Conservation (phyloP, 2,797 vertebrate species). For the Cephalopachus bancanus region DNA sequence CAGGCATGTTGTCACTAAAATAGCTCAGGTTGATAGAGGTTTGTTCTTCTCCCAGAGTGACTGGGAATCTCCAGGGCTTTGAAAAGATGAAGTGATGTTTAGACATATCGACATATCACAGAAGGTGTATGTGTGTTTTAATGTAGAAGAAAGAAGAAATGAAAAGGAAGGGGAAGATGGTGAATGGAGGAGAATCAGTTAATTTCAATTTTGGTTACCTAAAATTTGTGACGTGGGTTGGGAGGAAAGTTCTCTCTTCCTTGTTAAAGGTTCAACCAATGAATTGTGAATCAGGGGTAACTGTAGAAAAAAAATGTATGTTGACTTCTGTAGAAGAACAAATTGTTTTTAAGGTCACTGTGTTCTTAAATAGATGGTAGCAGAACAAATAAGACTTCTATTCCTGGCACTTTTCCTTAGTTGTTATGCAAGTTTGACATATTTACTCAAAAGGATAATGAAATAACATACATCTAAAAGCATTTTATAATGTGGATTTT, state of each 20-base stretch:
- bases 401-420: not conserved
- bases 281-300: too few relatives aligned
- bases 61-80: not conserved
- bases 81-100: not conserved
- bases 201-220: not conserved
- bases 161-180: not conserved
- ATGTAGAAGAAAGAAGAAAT: not conserved
- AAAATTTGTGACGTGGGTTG: not conserved
- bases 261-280: not conserved
- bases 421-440: not conserved
- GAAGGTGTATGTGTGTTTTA: not conserved
- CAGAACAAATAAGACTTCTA: not conserved
- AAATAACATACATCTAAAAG: not conserved
- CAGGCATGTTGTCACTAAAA: fast-evolving
- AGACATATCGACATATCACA: not conserved
- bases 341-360: not conserved
- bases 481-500: not conserved
- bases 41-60: not conserved
- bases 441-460: not conserved
- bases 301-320: not conserved
- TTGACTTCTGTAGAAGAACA: not conserved
- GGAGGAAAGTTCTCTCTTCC: too few relatives aligned
- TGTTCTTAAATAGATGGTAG: not conserved
- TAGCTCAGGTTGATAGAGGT: not conserved
- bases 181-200: not conserved